Percentiles rank a stretch among this genome's conserved stretches.
Evolutionary conservation across 2,888 invertebrate genomes (phyloP).

Genomic region (Cheilosia vulpina): DNA sequence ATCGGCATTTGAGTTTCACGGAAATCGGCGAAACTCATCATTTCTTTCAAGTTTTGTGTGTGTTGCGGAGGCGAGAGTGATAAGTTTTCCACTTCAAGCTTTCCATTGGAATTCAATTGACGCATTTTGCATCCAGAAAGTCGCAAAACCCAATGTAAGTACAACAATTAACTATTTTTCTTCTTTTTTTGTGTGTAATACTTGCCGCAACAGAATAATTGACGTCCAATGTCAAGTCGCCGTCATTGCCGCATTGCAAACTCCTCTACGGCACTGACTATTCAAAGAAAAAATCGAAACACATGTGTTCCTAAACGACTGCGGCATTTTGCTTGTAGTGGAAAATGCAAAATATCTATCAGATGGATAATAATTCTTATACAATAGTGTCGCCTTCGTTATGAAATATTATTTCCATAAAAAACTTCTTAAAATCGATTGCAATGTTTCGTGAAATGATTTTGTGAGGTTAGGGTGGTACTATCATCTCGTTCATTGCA

Average conservation of each 20-base stretch:
- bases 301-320: constrained; percentile 52
- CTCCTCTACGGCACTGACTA: constrained; percentile 2
- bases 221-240: constrained; percentile 68
- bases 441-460: constrained; percentile 7
- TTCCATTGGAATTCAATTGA: constrained; percentile 27
- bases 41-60: constrained; percentile 67
- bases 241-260: constrained; percentile 58
- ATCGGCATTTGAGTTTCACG: constrained; percentile 73
- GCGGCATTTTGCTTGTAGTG: constrained; percentile 5
- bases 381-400: background rate
- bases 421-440: constrained; percentile 34
- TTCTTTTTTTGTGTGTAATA: constrained; percentile 21
- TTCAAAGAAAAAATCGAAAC: constrained; percentile 37
- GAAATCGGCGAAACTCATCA: constrained; percentile 55
- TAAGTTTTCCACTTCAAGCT: constrained; percentile 20
- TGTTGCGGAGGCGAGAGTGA: constrained; percentile 52
- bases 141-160: constrained; percentile 48
- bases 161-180: constrained; percentile 23
- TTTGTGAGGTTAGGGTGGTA: constrained; percentile 50
- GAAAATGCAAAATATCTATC: background rate
- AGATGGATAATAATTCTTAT: background rate
- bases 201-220: constrained; percentile 33
- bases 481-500: constrained; percentile 36
- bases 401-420: constrained; percentile 1
- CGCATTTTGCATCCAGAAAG: constrained; percentile 33